Conservation (phyloP, 1,140 invertebrate species). For the Plectrocnemia conspersa region DNA sequence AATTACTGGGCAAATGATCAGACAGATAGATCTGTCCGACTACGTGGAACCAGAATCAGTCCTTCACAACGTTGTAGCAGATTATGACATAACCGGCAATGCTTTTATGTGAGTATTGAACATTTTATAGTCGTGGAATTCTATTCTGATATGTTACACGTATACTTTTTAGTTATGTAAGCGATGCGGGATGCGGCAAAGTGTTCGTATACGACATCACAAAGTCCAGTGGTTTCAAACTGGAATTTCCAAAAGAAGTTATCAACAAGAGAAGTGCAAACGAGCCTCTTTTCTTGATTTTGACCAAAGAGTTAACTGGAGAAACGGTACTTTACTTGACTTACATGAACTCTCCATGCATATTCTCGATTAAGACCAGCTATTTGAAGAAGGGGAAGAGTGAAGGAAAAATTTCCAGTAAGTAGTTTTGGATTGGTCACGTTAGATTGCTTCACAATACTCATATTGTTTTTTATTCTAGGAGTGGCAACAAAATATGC, state of each 20-base stretch:
- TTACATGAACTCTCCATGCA: slow-evolving; percentile 51
- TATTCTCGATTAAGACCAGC: slow-evolving; percentile 55
- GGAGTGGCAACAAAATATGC: slow-evolving; percentile 20
- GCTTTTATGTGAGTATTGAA: slow-evolving; percentile 25
- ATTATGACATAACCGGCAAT: slow-evolving; percentile 46
- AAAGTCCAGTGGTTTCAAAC: slow-evolving; percentile 53
- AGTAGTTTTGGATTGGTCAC: slow-evolving; percentile 38
- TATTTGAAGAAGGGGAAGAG: slow-evolving; percentile 51
- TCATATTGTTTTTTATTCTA: slow-evolving; percentile 20
- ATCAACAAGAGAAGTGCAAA: slow-evolving; percentile 40
- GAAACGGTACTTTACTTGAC: slow-evolving; percentile 54
- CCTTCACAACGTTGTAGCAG: slow-evolving; percentile 56
- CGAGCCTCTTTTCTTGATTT: slow-evolving; percentile 57
- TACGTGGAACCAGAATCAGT: slow-evolving; percentile 48
- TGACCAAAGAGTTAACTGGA: slow-evolving; percentile 50
- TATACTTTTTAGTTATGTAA: slow-evolving; percentile 54
- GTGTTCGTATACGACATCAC: slow-evolving; percentile 61
- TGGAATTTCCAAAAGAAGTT: slow-evolving; percentile 54
- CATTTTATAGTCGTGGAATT: no score
- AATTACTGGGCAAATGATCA: slow-evolving; percentile 54
- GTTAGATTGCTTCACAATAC: no score
- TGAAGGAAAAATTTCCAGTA: slow-evolving; percentile 48
- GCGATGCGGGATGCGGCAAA: slow-evolving; percentile 57
- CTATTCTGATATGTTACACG: not conserved
- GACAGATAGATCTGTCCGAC: slow-evolving; percentile 52